phyloP scores from a whole-genome alignment of 2,113 vertebrate species.

The Camelus dromedarius region DNA sequence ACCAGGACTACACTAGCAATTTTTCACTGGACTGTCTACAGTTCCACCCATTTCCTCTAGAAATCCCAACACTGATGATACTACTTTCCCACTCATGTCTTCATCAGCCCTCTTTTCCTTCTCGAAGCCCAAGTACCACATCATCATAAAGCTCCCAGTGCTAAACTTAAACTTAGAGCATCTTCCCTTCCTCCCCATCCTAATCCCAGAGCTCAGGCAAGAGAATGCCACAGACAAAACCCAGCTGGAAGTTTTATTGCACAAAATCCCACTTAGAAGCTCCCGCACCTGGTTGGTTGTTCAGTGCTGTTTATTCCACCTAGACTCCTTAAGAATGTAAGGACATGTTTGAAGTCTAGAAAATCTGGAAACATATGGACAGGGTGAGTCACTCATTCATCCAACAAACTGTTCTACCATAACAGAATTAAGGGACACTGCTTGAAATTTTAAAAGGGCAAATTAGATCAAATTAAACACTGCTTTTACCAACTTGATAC shows the following conservation, averaged over 20 bases:
- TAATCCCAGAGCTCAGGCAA: neutral
- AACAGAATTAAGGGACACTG: accelerated
- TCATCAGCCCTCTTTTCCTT: neutral
- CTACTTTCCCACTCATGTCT: neutral
- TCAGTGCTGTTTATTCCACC: neutral
- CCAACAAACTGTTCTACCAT: neutral
- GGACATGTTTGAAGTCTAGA: neutral
- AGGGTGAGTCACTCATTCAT: neutral
- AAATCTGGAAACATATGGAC: neutral
- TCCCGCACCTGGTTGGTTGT: accelerated
- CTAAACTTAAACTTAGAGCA: neutral
- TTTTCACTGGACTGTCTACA: neutral
- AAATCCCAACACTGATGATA: accelerated
- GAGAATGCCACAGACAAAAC: neutral
- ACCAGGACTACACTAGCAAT: accelerated
- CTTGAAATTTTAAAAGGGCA: neutral
- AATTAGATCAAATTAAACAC: neutral
- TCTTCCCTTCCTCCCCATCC: neutral
- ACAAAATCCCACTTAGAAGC: accelerated
- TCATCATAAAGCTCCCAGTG: neutral
- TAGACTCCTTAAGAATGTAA: too few relatives aligned
- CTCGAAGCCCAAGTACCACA: accelerated
- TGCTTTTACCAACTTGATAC: neutral
- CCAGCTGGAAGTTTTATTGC: accelerated
- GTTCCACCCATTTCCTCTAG: accelerated